Evolutionary conservation across 2,888 invertebrate genomes (phyloP).

Genomic region (Ormia ochracea): DNA sequence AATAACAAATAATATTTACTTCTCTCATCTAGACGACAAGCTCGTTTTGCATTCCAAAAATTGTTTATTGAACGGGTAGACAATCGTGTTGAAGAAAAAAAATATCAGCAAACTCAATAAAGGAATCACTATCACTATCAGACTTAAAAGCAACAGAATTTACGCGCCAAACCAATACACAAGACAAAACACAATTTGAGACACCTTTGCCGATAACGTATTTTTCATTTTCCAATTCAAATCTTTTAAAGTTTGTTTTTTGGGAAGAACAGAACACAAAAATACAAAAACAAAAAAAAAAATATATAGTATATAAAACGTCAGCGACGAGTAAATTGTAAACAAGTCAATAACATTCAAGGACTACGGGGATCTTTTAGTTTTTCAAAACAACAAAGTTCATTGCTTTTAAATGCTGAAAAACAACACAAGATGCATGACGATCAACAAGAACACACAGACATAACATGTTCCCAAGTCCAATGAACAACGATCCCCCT

Average conservation of each 20-base stretch:
- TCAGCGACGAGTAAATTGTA: conserved; percentile 30
- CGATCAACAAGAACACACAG: neutral
- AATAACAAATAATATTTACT: conserved; percentile 1
- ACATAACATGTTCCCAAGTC: neutral
- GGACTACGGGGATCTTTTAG: conserved; percentile 40
- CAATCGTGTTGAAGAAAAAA: neutral
- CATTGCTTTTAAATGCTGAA: conserved; percentile 38
- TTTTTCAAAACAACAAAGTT: conserved; percentile 48
- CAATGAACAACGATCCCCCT: conserved; percentile 6
- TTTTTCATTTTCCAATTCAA: neutral
- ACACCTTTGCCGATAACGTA: neutral
- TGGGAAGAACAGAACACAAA: no score
- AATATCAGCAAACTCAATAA: neutral
- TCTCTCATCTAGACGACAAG: conserved; percentile 4
- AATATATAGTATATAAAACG: neutral
- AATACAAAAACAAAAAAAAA: neutral
- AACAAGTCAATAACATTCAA: conserved; percentile 60
- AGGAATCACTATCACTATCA: neutral
- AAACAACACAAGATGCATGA: neutral
- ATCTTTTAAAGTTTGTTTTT: conserved; percentile 18
- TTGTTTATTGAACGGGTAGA: conserved; percentile 23
- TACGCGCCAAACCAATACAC: conserved; percentile 39
- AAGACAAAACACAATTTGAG: conserved; percentile 1
- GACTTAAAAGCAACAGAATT: conserved; percentile 14
- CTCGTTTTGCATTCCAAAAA: conserved; percentile 33